Evolutionary conservation across 2,888 invertebrate species (phyloP).

Genomic region (Epinotia nisella): DNA sequence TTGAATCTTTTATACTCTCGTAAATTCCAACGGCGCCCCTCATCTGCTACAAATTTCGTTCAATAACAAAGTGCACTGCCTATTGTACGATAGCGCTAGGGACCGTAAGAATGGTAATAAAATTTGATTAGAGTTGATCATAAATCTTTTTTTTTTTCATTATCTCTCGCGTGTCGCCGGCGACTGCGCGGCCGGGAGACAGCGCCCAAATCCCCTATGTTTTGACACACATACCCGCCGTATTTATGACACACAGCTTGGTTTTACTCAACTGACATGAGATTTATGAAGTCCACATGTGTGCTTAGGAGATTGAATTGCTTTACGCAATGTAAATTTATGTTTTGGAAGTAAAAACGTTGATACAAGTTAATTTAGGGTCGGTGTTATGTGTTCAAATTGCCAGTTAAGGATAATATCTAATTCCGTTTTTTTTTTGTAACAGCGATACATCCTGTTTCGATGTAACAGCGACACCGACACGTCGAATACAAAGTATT

Average conservation of each 20-base stretch:
- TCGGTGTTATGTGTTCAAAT: neutral
- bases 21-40: slow-evolving; percentile 39
- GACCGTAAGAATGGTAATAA: slow-evolving; percentile 75
- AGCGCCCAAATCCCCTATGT: slow-evolving; percentile 79
- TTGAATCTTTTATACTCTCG: slow-evolving; percentile 20
- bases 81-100: slow-evolving; percentile 62
- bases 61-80: slow-evolving; percentile 63
- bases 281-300: slow-evolving; percentile 83
- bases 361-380: slow-evolving; percentile 9
- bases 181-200: slow-evolving; percentile 63
- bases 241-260: slow-evolving; percentile 78
- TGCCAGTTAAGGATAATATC: neutral
- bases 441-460: neutral
- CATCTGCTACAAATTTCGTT: slow-evolving; percentile 56
- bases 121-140: slow-evolving; percentile 82
- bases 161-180: slow-evolving; percentile 71
- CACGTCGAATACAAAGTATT: slow-evolving; percentile 4
- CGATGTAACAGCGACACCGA: slow-evolving; percentile 3
- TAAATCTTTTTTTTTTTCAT: slow-evolving; percentile 83
- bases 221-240: slow-evolving; percentile 80
- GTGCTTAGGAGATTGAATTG: slow-evolving; percentile 75
- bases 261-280: slow-evolving; percentile 72
- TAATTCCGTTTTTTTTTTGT: no score
- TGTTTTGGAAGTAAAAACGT: slow-evolving; percentile 53
- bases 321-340: slow-evolving; percentile 65